These are phyloP conservation scores for Nowickia ferox DNA, from an alignment of 2,888 invertebrate genomes.

Conservation along the genomic window DNA sequence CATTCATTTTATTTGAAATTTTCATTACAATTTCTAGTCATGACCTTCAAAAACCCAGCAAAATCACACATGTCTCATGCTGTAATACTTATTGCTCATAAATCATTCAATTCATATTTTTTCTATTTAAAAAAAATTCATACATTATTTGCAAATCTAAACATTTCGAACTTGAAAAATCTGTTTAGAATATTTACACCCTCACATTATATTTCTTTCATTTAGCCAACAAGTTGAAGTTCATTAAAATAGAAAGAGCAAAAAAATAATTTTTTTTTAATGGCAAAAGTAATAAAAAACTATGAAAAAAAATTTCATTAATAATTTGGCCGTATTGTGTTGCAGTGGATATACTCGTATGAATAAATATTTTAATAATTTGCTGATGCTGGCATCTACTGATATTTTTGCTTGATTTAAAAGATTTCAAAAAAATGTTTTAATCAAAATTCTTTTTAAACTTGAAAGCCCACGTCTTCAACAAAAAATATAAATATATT, in stretches of 20 bases:
- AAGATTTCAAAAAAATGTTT: conserved; percentile 26
- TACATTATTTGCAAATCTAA: conserved; percentile 9
- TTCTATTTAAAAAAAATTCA: conserved; percentile 14
- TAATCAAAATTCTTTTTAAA: conserved; percentile 47
- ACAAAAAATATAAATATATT: conserved; percentile 50
- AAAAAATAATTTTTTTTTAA: conserved; percentile 1
- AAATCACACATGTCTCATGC: conserved; percentile 3
- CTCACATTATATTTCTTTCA: conserved; percentile 42
- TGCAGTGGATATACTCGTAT: not conserved
- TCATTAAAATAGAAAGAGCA: conserved; percentile 53
- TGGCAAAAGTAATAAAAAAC: conserved; percentile 4
- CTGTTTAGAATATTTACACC: conserved; percentile 46
- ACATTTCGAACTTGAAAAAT: conserved; percentile 5
- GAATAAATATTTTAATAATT: conserved; percentile 38
- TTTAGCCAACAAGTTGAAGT: conserved; percentile 58
- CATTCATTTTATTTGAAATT: not conserved
- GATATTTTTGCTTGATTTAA: conserved; percentile 13
- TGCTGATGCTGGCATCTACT: conserved; percentile 49
- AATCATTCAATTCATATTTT: conserved; percentile 26
- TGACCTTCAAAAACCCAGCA: conserved; percentile 20
- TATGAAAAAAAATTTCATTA: conserved; percentile 4
- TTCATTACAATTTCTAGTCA: conserved; percentile 4
- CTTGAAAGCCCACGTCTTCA: conserved; percentile 59
- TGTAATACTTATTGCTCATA: conserved; percentile 35
- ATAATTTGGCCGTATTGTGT: not conserved